These are phyloP conservation scores for Papilio dardanus DNA, from an alignment of 1,140 invertebrate species.

Conservation along the genomic window DNA sequence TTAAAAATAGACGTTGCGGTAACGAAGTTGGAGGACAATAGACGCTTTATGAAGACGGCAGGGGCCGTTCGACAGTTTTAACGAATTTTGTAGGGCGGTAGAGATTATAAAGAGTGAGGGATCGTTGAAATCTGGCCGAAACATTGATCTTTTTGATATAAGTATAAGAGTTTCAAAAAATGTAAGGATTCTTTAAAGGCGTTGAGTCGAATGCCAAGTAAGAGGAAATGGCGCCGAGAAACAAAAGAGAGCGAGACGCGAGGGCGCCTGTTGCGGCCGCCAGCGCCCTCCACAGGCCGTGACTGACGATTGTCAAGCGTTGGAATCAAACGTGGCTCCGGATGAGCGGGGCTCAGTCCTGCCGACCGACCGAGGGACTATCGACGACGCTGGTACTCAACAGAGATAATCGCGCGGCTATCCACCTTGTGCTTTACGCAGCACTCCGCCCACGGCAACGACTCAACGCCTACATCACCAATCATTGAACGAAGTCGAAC, in stretches of 20 bases:
- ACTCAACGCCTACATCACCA: neutral
- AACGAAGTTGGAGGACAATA: conserved; percentile 2
- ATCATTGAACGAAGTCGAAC: too few species aligned
- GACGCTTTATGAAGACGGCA: too few species aligned
- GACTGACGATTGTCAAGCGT: neutral
- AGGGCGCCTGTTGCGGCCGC: neutral
- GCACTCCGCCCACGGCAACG: neutral
- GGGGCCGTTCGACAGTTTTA: too few species aligned
- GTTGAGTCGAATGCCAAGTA: neutral
- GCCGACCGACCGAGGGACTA: neutral
- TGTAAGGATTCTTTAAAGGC: neutral
- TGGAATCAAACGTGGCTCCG: neutral
- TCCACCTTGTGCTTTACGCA: neutral
- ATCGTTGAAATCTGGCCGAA: too few species aligned
- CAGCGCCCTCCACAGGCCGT: neutral
- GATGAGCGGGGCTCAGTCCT: neutral
- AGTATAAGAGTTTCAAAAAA: too few species aligned
- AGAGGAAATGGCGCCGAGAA: neutral
- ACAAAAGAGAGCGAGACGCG: neutral
- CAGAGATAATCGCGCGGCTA: neutral
- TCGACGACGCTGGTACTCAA: conserved; percentile 9
- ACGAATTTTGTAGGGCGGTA: too few species aligned
- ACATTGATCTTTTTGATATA: too few species aligned
- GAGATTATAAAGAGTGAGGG: too few species aligned
- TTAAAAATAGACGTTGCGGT: neutral